Conservation (phyloP, 1,140 invertebrate genomes). For the Drosophila murphyi region DNA sequence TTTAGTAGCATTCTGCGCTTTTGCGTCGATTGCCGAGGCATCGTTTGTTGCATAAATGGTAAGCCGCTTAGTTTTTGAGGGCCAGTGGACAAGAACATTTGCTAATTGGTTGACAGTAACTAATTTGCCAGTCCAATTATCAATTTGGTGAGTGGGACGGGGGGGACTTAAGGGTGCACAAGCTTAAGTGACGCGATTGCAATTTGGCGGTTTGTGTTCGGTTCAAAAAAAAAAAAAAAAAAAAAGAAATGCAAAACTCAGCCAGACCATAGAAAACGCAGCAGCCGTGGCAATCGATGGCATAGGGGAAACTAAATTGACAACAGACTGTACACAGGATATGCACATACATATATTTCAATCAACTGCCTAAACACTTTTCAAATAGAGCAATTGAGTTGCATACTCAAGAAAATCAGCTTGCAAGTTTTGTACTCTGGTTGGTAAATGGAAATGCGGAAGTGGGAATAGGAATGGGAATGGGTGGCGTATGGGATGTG, state of each 20-base stretch:
- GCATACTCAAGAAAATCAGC: constrained; percentile 66
- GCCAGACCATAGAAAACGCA: constrained; percentile 6
- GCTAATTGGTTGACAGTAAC: constrained; percentile 47
- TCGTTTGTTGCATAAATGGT: constrained; percentile 46
- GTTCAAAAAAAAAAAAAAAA: background rate
- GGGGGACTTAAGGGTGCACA: background rate
- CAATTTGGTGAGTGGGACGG: background rate
- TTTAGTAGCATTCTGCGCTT: constrained; percentile 2
- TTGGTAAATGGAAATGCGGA: constrained; percentile 12
- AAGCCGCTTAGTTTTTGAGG: constrained; percentile 60
- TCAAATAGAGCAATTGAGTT: constrained; percentile 62
- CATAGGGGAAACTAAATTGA: constrained; percentile 11
- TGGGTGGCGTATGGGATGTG: constrained; percentile 8
- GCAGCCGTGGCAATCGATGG: constrained; percentile 17
- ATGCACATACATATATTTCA: constrained; percentile 57
- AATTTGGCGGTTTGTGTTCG: constrained; percentile 16
- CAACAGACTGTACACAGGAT: constrained; percentile 9
- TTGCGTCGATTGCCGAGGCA: background rate
- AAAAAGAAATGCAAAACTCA: constrained; percentile 6
- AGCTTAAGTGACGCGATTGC: constrained; percentile 30
- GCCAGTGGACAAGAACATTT: constrained; percentile 31
- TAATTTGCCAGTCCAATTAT: constrained; percentile 40
- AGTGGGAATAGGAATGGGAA: background rate
- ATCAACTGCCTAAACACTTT: constrained; percentile 70
- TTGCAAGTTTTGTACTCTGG: constrained; percentile 41